A percentile compares a stretch with the other conserved stretches of the same genome.
Evolutionary conservation across 2,797 vertebrate genomes (phyloP).

Genomic region (Eremophila alpestris): DNA sequence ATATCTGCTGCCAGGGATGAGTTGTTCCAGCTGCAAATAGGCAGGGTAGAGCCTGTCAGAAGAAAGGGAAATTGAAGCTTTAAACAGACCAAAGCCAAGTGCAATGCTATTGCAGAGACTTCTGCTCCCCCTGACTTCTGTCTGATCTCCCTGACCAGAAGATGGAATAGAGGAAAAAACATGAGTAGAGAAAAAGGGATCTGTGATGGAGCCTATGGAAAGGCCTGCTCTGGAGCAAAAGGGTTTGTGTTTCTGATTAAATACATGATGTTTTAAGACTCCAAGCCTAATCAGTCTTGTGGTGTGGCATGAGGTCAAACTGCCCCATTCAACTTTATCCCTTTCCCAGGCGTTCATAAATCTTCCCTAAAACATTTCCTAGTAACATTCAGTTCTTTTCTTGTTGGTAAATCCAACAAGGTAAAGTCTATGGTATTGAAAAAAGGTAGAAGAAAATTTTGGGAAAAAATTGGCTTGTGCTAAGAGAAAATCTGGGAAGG

Average conservation of each 20-base stretch:
- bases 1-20: neutral
- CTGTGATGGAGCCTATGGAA: neutral
- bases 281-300: neutral
- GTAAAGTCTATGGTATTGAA: neutral
- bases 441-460: neutral
- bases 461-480: neutral
- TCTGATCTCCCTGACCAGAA: neutral
- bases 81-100: neutral
- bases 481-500: neutral
- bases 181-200: neutral
- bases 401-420: neutral
- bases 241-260: neutral
- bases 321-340: accelerated
- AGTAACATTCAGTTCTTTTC: neutral
- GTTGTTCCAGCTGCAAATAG: neutral
- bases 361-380: neutral
- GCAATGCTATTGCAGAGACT: neutral
- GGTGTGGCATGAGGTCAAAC: neutral
- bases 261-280: neutral
- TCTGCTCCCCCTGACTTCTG: neutral
- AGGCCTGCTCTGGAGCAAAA: neutral
- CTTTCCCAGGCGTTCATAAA: neutral
- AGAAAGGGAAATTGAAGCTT: neutral
- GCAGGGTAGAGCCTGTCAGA: neutral
- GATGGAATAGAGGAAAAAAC: neutral